Base-by-base conservation (phyloP, 2,888 invertebrate genomes). In the Drosophila niveifrons region DNA sequence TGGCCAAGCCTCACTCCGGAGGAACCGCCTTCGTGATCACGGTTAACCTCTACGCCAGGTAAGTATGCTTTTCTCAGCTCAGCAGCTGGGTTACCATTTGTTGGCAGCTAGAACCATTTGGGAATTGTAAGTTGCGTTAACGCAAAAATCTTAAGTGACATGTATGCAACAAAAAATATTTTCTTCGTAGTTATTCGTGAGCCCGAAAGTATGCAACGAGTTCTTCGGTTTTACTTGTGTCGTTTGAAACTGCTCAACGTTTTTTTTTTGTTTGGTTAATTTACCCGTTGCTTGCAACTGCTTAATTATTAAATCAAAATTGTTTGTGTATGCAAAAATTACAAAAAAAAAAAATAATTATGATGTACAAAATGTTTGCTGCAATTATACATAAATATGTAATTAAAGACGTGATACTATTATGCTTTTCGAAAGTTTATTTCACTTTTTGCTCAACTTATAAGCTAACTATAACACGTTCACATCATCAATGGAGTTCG, bases 1-100 rank as follows among this genome's bases (percentile, higher is more conserved):
- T 91, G 91, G 71, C 82, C 87, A 82, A 89, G 90, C 80, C 91
- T 91, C 91, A 77, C 91, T 89, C 90, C 88, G 90, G 90, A 86
- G 90, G 89, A 90, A 90, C 90, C 90, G 90, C 90, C 90, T 90
- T 90, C 71, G 72, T 90, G 90, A 90, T 90, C 90, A 91, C 89
- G 90, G 90, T 82, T 88, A 85, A 88, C 90, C 90, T 87, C 90
- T 90, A 90, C 90, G 90, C 91, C 91, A 90, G 89, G 89, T 90
- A 90, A 85, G 91, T 90, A 90, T 90, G 82, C 82, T 84, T 85
- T 66, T 0, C 17, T 48, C 55, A 0, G 64, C 72, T 56, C 58
- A 0, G 1, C 6, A 1, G 0, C 2, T 4, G 11, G 44, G 0
- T 13, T 53, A 11, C 53, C 44, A 62, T 47, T 0, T 0, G 0